phyloP scores from a whole-genome alignment of 1,140 invertebrate species.

The Tribolium madens region DNA sequence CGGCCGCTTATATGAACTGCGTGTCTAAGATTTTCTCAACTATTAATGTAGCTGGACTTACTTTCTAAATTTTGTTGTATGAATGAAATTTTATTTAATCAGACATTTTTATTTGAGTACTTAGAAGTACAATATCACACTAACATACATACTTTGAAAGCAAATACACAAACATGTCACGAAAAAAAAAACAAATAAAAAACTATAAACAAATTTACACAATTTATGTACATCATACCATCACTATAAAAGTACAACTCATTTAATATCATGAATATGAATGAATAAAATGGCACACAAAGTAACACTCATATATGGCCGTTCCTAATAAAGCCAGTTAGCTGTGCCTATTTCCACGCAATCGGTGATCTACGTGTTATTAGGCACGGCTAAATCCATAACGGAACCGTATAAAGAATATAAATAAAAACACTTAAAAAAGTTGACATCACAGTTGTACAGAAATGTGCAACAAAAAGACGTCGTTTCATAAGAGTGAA shows the following conservation, averaged over 20 bases:
- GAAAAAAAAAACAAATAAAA: conserved; percentile 37
- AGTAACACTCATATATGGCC: conserved; percentile 17
- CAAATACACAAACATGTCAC: conserved; percentile 45
- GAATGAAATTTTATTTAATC: conserved; percentile 24
- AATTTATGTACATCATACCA: conserved; percentile 47
- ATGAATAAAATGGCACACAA: conserved; percentile 34
- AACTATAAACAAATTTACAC: conserved; percentile 48
- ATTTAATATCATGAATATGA: conserved; percentile 32
- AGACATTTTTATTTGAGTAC: conserved; percentile 53
- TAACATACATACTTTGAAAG: conserved; percentile 57
- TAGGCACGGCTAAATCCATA: background rate
- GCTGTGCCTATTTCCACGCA: no score
- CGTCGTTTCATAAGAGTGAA: background rate
- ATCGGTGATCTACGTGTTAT: no score
- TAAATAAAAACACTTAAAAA: conserved; percentile 20
- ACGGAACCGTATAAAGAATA: conserved; percentile 33
- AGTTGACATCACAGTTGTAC: conserved; percentile 51
- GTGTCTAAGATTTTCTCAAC: conserved; percentile 94
- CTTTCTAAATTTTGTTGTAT: conserved; percentile 77
- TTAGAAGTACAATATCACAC: conserved; percentile 57
- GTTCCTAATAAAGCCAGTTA: background rate
- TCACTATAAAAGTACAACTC: background rate
- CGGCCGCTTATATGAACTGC: conserved; percentile 88
- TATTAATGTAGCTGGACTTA: conserved; percentile 95
- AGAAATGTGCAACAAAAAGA: conserved; percentile 45